Evolutionary conservation across 2,888 invertebrate species (phyloP), one percentile per base, ranked within the genome.

Genomic region (Tethea ocularis): DNA sequence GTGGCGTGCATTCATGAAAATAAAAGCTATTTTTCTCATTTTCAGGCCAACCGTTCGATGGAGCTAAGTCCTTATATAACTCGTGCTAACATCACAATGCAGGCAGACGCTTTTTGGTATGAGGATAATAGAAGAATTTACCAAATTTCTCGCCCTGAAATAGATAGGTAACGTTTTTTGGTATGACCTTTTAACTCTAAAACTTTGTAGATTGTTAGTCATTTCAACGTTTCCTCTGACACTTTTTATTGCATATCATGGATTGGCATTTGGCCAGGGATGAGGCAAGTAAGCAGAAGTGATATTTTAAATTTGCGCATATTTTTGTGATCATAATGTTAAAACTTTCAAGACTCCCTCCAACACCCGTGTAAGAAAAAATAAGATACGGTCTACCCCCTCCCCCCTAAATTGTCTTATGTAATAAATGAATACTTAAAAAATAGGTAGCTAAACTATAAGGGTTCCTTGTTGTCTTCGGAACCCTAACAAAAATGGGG

Each of bases 91-190:
- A 67, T 77, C n/a, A 73, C 78, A 3, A 87, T 93, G 88, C 64
- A 82, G 13, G 83, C 82, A 2, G 91, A 93, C 59, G 92, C 89
- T 0, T 91, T 93, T 66, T 95, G 94, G 94, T 89, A 93, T 58
- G 94, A 94, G 75, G 94, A 94, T 69, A 94, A 93, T 56, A 90
- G 94, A 55, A 78, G 93, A 46, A 79, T 86, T 56, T 93, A 93
- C 69, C 91, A 90, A 71, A 86, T 93, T 67, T 72, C 84, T 0
- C 72, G 91, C 8, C 93, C 91, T 1, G 85, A 86, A 23, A 87
- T 92, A 62, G 87, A 80, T 68, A 89, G 81, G 88, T 90, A n/a
- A 77, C 73, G 87, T 69, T 4, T 29, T 29, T 29, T 10, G 8
- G 8, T 15, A 2, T 36, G 2, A 15, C 36, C 36, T 36, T 36